Base-by-base conservation (phyloP, 2,113 vertebrate species). In the Myotis davidii region DNA sequence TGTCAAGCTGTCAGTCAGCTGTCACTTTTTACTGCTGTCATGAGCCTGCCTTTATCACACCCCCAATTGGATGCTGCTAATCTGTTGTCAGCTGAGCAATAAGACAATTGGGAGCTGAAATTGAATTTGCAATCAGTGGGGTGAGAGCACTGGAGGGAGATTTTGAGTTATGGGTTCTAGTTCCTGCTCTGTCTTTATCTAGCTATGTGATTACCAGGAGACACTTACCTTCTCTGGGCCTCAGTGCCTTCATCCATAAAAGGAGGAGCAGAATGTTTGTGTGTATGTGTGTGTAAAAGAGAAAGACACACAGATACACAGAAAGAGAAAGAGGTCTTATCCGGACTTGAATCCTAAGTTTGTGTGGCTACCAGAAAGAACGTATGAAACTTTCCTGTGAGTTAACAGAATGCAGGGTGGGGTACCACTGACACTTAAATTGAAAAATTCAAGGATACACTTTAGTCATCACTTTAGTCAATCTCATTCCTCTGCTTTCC, bases 1-100 rank as follows among this genome's bases (percentile, higher is more conserved):
- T 96, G 95, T 97, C 96, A 93, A 97, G 88, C 95, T 97, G 95
- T 96, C 94, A 97, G 83, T 97, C 93, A 96, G 70, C 72, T 97
- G 97, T 97, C 97, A 96, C 25, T 78, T 91, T 89, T 93, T 89
- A 86, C 88, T 96, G 91, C 93, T 96, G 91, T 96, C 84, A 89
- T 87, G 48, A 88, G 93, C 39, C 91, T 97, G 97, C 65, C 85
- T 96, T 85, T 96, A 95, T 95, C 86, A 37, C 96, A 95, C 91
- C 95, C 94, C 92, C 96, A 95, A 91, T 96, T 76, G 85, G 56
- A 95, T 84, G 89, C 45, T 96, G 95, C 64, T 97, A 97, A 96
- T 96, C 89, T 93, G 93, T 59, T 97, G 97, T 96, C 97, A 97
- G 89, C 59, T 95, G 39, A 94, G 93, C 97, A 85, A 97, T 86